Evolutionary conservation across 1,140 invertebrate species (phyloP).

Genomic region (Ylistrum balloti): DNA sequence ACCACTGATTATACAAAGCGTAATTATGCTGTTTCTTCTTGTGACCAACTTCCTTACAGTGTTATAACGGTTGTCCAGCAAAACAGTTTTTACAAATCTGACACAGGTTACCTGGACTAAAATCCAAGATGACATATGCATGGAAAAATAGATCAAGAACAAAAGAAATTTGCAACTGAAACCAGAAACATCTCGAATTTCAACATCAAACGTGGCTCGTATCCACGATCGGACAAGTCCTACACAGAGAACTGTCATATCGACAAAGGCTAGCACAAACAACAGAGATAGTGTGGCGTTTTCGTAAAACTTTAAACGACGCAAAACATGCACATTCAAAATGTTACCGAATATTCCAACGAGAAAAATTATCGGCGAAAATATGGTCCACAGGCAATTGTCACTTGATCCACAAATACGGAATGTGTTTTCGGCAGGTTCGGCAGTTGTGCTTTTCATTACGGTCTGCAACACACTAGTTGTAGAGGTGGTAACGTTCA

Average conservation of each 20-base stretch:
- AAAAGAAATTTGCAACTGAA: slow-evolving; percentile 68
- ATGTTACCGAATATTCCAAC: neutral
- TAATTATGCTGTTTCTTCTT: slow-evolving; percentile 46
- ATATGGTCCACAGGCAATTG: neutral
- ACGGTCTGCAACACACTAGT: neutral
- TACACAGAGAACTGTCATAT: slow-evolving; percentile 65
- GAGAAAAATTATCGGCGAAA: neutral
- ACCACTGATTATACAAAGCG: slow-evolving; percentile 56
- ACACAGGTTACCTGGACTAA: slow-evolving; percentile 71
- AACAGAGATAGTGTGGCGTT: neutral
- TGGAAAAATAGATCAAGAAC: slow-evolving; percentile 70
- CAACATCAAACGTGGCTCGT: slow-evolving; percentile 60
- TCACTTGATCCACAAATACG: neutral
- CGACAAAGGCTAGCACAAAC: slow-evolving; percentile 63
- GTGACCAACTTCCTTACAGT: slow-evolving; percentile 57
- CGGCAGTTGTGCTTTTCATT: neutral
- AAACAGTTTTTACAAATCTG: slow-evolving; percentile 69
- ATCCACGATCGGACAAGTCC: slow-evolving; percentile 69
- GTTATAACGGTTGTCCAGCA: slow-evolving; percentile 53
- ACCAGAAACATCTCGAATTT: slow-evolving; percentile 62
- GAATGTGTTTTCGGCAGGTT: neutral
- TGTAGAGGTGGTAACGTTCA: neutral
- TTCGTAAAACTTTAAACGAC: neutral
- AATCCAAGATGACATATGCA: slow-evolving; percentile 77
- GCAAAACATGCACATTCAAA: neutral